Conservation (phyloP, 2,888 invertebrate species). For the Tetranychus piercei region DNA sequence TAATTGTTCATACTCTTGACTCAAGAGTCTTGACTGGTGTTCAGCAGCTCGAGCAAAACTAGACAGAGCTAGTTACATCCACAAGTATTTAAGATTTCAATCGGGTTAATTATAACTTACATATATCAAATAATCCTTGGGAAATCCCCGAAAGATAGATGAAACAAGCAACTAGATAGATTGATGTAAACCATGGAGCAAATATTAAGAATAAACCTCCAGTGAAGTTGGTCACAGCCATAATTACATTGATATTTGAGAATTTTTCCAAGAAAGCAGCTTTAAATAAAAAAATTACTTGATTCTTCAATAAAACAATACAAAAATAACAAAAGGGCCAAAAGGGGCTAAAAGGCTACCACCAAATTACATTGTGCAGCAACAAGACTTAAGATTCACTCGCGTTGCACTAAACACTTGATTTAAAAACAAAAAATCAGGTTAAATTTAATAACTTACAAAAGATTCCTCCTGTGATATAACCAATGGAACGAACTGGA, state of each 20-base stretch:
- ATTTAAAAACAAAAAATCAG: too few species aligned
- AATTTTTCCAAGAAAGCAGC: neutral
- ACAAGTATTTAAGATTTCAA: too few species aligned
- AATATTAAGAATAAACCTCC: neutral
- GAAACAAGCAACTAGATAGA: neutral
- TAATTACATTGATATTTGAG: neutral
- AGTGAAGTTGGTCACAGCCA: neutral
- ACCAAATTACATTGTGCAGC: too few species aligned
- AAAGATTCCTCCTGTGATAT: neutral
- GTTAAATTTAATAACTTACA: neutral
- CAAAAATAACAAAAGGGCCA: neutral
- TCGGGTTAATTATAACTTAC: neutral
- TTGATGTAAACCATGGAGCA: neutral
- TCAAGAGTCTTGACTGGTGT: too few species aligned
- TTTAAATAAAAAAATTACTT: neutral
- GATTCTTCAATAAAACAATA: neutral
- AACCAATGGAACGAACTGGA: neutral
- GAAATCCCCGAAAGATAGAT: neutral
- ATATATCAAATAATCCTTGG: neutral
- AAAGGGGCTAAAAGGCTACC: too few species aligned
- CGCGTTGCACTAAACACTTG: too few species aligned
- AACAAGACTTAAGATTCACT: too few species aligned
- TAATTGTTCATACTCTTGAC: too few species aligned
- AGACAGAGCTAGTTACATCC: too few species aligned
- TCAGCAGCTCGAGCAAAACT: too few species aligned